These are phyloP conservation scores for Stigmatopora argus DNA, from an alignment of 2,113 vertebrate species.

Conservation along the genomic window DNA sequence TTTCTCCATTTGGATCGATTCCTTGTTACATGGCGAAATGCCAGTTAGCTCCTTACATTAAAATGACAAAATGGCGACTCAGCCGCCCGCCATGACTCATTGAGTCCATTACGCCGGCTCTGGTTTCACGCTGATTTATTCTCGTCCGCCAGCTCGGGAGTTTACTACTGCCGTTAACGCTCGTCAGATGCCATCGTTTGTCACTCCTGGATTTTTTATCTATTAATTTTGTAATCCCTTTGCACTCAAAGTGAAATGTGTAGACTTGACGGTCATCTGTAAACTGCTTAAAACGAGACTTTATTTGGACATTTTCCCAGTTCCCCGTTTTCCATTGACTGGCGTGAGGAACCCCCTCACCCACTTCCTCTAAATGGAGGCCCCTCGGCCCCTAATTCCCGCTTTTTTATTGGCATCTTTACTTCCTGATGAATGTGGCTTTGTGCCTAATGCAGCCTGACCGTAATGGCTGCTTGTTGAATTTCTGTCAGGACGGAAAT, in stretches of 20 bases:
- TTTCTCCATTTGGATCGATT: too few species aligned
- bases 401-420: conserved; percentile 25
- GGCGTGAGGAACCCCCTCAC: not conserved
- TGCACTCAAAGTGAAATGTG: not conserved
- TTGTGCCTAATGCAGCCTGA: conserved; percentile 12
- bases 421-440: conserved; percentile 23
- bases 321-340: not conserved
- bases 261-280: not conserved
- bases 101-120: not conserved
- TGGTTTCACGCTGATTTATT: conserved; percentile 7
- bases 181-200: not conserved
- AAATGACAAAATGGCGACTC: not conserved
- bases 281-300: not conserved
- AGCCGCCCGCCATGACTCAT: not conserved
- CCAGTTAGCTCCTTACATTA: not conserved
- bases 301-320: not conserved
- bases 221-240: not conserved
- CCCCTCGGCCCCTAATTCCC: conserved; percentile 14
- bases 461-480: not conserved
- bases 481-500: conserved; percentile 37
- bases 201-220: not conserved
- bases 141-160: not conserved
- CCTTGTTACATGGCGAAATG: not conserved
- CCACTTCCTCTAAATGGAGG: conserved; percentile 2
- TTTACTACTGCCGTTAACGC: not conserved